Conservation (phyloP, 2,888 invertebrate genomes). For the Byasa hedistus region DNA sequence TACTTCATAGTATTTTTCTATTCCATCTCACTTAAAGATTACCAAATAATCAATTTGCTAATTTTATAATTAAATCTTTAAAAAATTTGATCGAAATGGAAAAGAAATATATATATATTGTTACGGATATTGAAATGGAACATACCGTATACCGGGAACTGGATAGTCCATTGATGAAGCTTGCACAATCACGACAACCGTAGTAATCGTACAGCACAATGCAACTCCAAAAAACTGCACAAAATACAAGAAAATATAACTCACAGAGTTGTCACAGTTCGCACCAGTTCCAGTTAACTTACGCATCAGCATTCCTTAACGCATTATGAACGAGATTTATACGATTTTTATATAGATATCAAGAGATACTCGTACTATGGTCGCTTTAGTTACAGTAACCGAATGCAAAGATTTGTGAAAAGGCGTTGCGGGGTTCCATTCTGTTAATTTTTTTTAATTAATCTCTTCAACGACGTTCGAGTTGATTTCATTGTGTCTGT, state of each 20-base stretch:
- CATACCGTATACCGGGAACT: constrained; percentile 43
- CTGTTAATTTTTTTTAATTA: constrained; percentile 35
- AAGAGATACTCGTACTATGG: constrained; percentile 33
- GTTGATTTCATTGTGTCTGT: too few species aligned
- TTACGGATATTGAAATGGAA: constrained; percentile 25
- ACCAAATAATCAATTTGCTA: too few species aligned
- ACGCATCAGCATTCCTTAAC: constrained; percentile 44
- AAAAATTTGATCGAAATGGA: too few species aligned
- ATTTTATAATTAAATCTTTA: too few species aligned
- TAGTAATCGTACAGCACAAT: constrained; percentile 66
- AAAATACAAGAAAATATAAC: constrained; percentile 42
- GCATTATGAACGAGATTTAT: constrained; percentile 61
- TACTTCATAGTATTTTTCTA: too few species aligned
- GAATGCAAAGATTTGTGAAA: constrained; percentile 36
- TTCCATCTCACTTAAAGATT: too few species aligned
- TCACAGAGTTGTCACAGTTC: constrained; percentile 63
- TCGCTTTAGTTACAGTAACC: constrained; percentile 9
- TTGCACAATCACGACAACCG: constrained; percentile 58
- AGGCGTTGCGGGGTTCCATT: constrained; percentile 34
- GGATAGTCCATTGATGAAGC: constrained; percentile 48
- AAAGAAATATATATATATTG: too few species aligned
- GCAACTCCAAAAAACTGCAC: constrained; percentile 45
- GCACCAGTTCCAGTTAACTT: constrained; percentile 47
- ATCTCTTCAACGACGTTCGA: not conserved
- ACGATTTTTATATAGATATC: constrained; percentile 65